A percentile compares a stretch with the other conserved stretches of the same genome.
These are phyloP conservation scores for Choloepus didactylus DNA, from an alignment of 2,797 vertebrate genomes.

Conservation along the genomic window DNA sequence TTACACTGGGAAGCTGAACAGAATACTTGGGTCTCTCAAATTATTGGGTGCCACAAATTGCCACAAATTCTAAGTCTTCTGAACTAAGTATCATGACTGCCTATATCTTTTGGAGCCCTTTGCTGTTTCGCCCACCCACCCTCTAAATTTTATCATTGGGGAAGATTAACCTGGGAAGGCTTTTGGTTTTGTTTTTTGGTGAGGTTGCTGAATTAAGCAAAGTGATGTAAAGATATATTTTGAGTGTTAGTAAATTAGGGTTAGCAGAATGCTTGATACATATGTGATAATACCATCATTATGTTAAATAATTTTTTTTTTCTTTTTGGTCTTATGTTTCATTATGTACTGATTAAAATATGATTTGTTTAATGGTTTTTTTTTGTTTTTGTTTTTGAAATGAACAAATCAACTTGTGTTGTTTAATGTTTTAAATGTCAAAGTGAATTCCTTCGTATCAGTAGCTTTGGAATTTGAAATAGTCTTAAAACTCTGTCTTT, in stretches of 20 bases:
- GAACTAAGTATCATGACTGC: background rate
- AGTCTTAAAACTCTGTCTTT: background rate
- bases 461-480: conserved; percentile 23
- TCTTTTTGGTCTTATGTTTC: conserved; percentile 26
- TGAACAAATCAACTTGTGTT: background rate
- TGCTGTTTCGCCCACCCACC: background rate
- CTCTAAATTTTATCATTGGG: background rate
- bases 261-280: background rate
- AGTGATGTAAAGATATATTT: background rate
- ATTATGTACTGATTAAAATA: background rate
- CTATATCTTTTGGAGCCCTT: background rate
- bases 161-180: background rate
- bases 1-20: background rate
- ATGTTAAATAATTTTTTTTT: background rate
- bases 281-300: background rate
- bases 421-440: conserved; percentile 33
- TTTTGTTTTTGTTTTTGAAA: no score
- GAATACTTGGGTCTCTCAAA: background rate
- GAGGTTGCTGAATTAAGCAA: background rate
- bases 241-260: background rate
- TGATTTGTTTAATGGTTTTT: background rate
- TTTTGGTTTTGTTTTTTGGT: conserved; percentile 9
- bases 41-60: background rate
- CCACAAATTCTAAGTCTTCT: background rate
- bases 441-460: conserved; percentile 36